Conservation (phyloP, 2,888 invertebrate species). For the Disparrhopalites patrizii region DNA sequence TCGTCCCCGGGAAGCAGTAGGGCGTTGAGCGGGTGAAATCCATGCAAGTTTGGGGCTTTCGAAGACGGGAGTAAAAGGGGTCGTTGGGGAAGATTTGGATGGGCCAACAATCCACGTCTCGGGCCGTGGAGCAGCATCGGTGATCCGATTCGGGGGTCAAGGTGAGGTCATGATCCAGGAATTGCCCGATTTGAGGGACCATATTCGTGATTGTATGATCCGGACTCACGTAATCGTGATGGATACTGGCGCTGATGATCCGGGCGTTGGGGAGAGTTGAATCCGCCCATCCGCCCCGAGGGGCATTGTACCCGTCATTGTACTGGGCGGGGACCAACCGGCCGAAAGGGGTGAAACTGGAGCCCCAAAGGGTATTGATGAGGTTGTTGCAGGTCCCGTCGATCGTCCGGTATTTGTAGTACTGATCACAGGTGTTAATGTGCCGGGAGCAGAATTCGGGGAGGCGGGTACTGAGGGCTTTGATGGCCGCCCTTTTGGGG, state of each 20-base stretch:
- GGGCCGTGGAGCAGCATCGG: constrained; percentile 10
- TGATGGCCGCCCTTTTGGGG: constrained; percentile 23
- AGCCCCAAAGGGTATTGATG: constrained; percentile 40
- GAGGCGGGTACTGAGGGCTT: constrained; percentile 15
- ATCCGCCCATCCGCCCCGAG: constrained; percentile 45
- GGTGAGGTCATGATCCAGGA: constrained; percentile 48
- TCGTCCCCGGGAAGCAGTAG: constrained; percentile 44
- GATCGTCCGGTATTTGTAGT: constrained; percentile 40
- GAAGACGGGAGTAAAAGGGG: constrained; percentile 37
- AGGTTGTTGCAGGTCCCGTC: constrained; percentile 47
- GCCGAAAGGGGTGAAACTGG: constrained; percentile 44
- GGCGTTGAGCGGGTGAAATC: constrained; percentile 47
- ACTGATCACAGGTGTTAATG: constrained; percentile 24
- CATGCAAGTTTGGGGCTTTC: constrained; percentile 38
- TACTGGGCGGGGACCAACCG: constrained; percentile 46
- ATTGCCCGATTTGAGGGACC: constrained; percentile 47
- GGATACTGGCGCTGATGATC: constrained; percentile 43
- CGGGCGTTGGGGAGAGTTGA: constrained; percentile 44
- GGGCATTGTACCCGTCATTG: constrained; percentile 47
- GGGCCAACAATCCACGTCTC: constrained; percentile 39
- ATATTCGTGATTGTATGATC: constrained; percentile 46
- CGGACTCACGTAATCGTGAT: constrained; percentile 43
- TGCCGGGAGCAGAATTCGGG: constrained; percentile 22
- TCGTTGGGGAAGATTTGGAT: constrained; percentile 41
- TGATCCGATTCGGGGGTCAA: constrained; percentile 42